A percentile compares a stretch with the other conserved stretches of the same genome.
Evolutionary conservation across 2,797 vertebrate species (phyloP).

Genomic region (Ctenopoma multispine): DNA sequence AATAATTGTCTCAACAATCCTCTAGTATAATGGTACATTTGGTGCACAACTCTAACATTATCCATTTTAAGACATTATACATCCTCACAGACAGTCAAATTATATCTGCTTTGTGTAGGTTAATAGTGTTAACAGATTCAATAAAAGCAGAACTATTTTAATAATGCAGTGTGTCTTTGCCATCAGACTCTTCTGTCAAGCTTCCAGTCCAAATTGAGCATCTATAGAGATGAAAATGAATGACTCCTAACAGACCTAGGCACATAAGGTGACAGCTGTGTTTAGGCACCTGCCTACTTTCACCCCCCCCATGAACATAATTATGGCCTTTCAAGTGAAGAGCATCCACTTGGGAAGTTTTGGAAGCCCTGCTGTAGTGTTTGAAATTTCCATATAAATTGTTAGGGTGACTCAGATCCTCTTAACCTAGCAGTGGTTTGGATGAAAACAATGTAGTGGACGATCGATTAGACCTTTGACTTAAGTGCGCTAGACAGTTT

Average conservation of each 20-base stretch:
- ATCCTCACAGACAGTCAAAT: slow-evolving; percentile 29
- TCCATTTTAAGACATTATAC: slow-evolving; percentile 29
- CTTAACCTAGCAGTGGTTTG: slow-evolving; percentile 58
- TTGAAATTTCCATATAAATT: slow-evolving; percentile 79
- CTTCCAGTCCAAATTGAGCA: slow-evolving; percentile 46
- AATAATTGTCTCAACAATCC: slow-evolving; percentile 5
- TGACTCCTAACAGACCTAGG: slow-evolving; percentile 55
- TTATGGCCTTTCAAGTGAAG: slow-evolving; percentile 73
- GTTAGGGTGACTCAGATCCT: slow-evolving; percentile 66
- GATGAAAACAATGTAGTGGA: slow-evolving; percentile 61
- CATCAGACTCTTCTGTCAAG: slow-evolving; percentile 50
- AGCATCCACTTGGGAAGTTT: slow-evolving; percentile 75
- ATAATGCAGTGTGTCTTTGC: slow-evolving; percentile 53
- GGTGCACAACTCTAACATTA: slow-evolving; percentile 3
- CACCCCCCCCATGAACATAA: slow-evolving; percentile 57
- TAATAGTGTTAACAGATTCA: slow-evolving; percentile 49
- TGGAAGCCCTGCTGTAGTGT: slow-evolving; percentile 61
- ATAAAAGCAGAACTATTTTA: slow-evolving; percentile 47
- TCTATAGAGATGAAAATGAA: slow-evolving; percentile 79
- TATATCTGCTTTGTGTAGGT: slow-evolving; percentile 46
- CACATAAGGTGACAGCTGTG: slow-evolving; percentile 77
- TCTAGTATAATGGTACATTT: slow-evolving; percentile 1
- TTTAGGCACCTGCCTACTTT: slow-evolving; percentile 80
- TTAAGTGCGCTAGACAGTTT: slow-evolving; percentile 60
- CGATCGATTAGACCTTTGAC: slow-evolving; percentile 66